Percentiles rank a stretch among this genome's conserved stretches.
phyloP scores from a whole-genome alignment of 2,113 vertebrate species.

The Eonycteris spelaea region DNA sequence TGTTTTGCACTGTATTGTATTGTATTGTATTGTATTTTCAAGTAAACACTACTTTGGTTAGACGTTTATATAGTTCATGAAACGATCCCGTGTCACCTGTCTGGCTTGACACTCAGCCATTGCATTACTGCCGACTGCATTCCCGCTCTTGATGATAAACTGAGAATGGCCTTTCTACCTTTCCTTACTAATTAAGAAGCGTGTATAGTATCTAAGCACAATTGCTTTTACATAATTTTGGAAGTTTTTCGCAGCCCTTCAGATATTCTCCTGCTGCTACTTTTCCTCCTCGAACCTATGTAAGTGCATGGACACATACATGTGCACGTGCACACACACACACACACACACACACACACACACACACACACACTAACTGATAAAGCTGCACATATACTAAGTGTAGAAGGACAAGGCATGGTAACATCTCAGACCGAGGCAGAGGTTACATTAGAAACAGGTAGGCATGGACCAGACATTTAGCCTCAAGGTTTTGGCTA shows the following conservation, averaged over 20 bases:
- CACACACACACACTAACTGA: not conserved
- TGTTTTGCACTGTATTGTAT: too few relatives aligned
- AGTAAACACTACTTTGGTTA: too few relatives aligned
- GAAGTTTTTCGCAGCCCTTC: too few relatives aligned
- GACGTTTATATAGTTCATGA: too few relatives aligned
- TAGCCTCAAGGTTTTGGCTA: not conserved
- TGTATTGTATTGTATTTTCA: too few relatives aligned
- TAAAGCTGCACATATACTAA: not conserved
- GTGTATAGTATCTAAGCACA: too few relatives aligned
- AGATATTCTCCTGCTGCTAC: not conserved
- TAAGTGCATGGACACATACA: not conserved
- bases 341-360: not conserved
- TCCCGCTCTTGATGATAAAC: not conserved
- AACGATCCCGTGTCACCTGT: too few relatives aligned
- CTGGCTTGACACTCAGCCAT: too few relatives aligned
- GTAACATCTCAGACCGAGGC: not conserved
- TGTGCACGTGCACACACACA: not conserved
- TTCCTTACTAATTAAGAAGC: not conserved
- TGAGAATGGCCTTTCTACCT: not conserved
- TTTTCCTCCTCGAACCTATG: accelerated
- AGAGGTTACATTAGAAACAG: not conserved
- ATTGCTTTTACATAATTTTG: not conserved
- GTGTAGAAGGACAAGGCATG: not conserved
- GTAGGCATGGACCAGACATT: not conserved
- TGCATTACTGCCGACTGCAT: too few relatives aligned